Percentiles rank a stretch among this genome's conserved stretches.
Conservation (phyloP, 2,888 invertebrate species). For the Clistopyga incitator region DNA sequence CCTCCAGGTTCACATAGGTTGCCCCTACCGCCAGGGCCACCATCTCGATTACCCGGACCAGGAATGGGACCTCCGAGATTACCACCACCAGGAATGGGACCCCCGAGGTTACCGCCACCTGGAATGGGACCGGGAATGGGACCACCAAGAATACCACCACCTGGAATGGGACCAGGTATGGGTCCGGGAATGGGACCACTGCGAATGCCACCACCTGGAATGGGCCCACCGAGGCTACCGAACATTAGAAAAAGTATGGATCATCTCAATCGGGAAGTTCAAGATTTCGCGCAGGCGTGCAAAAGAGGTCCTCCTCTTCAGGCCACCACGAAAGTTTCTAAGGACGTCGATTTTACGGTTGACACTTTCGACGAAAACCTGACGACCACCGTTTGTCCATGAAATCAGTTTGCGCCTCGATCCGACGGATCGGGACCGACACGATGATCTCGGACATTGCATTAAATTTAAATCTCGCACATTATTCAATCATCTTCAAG, state of each 20-base stretch:
- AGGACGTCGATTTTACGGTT: constrained; percentile 78
- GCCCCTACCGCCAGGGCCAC: constrained; percentile 61
- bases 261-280: constrained; percentile 14
- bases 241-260: constrained; percentile 34
- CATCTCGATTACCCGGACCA: constrained; percentile 67
- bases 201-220: constrained; percentile 39
- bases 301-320: constrained; percentile 13
- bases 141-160: constrained; percentile 30
- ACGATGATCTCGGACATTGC: constrained; percentile 23
- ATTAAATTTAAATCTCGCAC: constrained; percentile 31
- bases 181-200: constrained; percentile 40
- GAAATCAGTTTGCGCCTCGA: constrained; percentile 38
- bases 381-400: constrained; percentile 61
- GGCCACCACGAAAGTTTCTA: constrained; percentile 45
- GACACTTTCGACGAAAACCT: constrained; percentile 80
- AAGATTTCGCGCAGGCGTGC: neutral
- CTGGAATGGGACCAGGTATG: constrained; percentile 45
- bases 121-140: constrained; percentile 38
- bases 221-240: constrained; percentile 37
- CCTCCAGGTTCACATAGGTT: constrained; percentile 65
- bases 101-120: constrained; percentile 33
- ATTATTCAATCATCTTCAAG: neutral
- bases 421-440: constrained; percentile 20
- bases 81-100: constrained; percentile 49
- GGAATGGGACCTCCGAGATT: constrained; percentile 36